These are phyloP conservation scores for Catamblyrhynchus diadema DNA, from an alignment of 2,797 vertebrate species.

Conservation along the genomic window DNA sequence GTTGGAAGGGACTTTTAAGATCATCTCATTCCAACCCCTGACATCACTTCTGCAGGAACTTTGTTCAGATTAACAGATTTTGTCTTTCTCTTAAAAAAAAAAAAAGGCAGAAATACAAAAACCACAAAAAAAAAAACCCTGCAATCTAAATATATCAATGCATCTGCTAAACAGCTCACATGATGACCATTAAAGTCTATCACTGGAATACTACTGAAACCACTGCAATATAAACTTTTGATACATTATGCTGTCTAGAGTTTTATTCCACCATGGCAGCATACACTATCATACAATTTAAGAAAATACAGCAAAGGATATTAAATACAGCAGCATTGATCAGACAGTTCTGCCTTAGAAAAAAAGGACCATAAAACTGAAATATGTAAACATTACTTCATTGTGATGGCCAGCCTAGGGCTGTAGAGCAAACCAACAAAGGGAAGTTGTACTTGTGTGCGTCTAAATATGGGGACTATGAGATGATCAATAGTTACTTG, in stretches of 20 bases:
- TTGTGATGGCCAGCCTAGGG: not conserved
- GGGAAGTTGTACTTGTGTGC: not conserved
- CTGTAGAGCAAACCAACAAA: not conserved
- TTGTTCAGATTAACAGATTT: not conserved
- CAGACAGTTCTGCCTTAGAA: not conserved
- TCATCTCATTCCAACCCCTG: not conserved
- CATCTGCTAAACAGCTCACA: not conserved
- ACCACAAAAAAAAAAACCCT: too few relatives aligned
- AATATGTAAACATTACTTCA: constrained; percentile 2
- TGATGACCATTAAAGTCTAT: not conserved
- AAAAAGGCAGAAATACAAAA: not conserved
- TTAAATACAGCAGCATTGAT: not conserved
- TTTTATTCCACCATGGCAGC: not conserved
- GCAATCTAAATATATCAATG: not conserved
- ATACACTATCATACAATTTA: not conserved
- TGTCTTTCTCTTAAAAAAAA: not conserved
- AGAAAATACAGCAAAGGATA: not conserved
- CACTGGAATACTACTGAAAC: not conserved
- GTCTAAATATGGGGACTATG: not conserved
- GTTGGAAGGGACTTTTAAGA: not conserved
- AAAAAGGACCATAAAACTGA: constrained; percentile 13
- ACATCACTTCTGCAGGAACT: not conserved
- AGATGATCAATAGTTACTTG: constrained; percentile 13
- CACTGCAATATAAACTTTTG: not conserved
- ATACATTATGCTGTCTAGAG: not conserved